These are phyloP conservation scores for Neoscelio sp. DNA, from an alignment of 2,888 invertebrate species.

Conservation along the genomic window DNA sequence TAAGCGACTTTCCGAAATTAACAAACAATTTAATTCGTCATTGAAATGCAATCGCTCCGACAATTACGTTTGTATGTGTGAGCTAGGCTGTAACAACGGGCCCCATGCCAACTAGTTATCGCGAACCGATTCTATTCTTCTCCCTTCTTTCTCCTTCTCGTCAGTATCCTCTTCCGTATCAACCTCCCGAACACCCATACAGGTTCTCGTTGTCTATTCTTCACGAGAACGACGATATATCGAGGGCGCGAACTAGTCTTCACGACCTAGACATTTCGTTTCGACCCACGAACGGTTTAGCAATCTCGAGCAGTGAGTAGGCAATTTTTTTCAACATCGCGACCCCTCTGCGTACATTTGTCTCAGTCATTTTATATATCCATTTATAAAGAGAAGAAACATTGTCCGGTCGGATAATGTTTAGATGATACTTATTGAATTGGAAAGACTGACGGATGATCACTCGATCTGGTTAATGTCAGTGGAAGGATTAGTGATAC, in stretches of 20 bases:
- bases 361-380: background rate
- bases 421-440: background rate
- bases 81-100: no score
- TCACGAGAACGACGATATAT: conserved; percentile 25
- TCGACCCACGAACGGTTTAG: conserved; percentile 22
- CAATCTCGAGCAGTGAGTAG: conserved; percentile 11
- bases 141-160: conserved; percentile 1
- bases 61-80: no score
- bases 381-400: conserved; percentile 9
- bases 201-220: conserved; percentile 44
- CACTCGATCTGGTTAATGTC: background rate
- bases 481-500: background rate
- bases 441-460: background rate
- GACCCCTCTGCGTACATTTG: conserved; percentile 1
- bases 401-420: background rate
- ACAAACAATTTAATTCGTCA: no score
- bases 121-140: conserved; percentile 7
- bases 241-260: conserved; percentile 46
- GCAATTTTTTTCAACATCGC: conserved; percentile 16
- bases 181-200: conserved; percentile 46
- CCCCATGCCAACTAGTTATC: conserved; percentile 8
- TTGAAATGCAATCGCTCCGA: no score
- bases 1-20: no score
- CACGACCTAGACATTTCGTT: conserved; percentile 39
- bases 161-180: conserved; percentile 25